Evolutionary conservation across 2,888 invertebrate genomes (phyloP).

Genomic region (Escarpia spicata): DNA sequence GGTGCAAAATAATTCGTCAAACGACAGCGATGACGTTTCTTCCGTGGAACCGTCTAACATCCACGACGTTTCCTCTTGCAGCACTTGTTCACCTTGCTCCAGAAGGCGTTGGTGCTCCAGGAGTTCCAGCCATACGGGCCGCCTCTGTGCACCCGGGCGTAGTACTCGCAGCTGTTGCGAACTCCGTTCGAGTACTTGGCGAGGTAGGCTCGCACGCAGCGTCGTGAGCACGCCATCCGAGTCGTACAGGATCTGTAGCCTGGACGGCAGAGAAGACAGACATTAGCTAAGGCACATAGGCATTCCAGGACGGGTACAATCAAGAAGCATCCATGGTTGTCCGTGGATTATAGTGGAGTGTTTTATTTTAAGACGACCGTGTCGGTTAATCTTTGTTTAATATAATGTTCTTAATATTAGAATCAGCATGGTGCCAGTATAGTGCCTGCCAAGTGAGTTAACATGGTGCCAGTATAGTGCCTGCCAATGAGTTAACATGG

Average conservation of each 20-base stretch:
- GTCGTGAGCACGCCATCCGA: neutral
- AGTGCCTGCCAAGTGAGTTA: too few species aligned
- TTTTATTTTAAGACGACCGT: too few species aligned
- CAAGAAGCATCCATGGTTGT: too few species aligned
- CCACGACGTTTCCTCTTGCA: neutral
- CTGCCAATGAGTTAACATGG: too few species aligned
- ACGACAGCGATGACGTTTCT: neutral
- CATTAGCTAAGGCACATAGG: too few species aligned
- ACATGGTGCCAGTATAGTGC: too few species aligned
- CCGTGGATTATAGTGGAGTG: too few species aligned
- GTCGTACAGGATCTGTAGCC: neutral
- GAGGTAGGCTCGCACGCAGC: neutral
- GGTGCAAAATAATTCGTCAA: neutral
- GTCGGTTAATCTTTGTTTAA: too few species aligned
- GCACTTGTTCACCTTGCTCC: conserved; percentile 18
- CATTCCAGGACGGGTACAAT: too few species aligned
- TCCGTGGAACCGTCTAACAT: neutral
- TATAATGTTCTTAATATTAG: too few species aligned
- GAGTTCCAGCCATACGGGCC: conserved; percentile 14
- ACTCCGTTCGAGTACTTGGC: conserved; percentile 12
- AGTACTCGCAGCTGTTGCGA: conserved; percentile 19
- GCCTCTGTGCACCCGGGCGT: conserved; percentile 14
- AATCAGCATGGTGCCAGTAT: too few species aligned
- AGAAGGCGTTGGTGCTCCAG: neutral
- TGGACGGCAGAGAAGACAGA: neutral